Conservation (phyloP, 1,140 invertebrate species). For the Oryctes rhinoceros region DNA sequence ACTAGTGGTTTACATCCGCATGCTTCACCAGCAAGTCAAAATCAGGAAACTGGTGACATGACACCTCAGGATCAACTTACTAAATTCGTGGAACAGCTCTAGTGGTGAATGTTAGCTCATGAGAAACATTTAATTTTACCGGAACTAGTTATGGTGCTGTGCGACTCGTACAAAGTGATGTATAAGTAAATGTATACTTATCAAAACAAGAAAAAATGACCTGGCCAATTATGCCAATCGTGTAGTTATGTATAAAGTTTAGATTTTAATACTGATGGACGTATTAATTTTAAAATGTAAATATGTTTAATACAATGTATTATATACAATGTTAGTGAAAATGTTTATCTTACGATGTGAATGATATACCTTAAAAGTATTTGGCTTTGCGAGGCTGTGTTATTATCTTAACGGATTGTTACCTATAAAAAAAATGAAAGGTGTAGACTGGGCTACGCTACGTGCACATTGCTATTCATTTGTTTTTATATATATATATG, state of each 20-base stretch:
- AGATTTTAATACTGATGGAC: conserved; percentile 52
- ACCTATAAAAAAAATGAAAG: conserved; percentile 49
- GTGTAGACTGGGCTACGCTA: conserved; percentile 54
- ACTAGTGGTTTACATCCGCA: conserved; percentile 56
- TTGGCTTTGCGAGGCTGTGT: conserved; percentile 60
- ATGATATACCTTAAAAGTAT: conserved; percentile 58
- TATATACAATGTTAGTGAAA: conserved; percentile 57
- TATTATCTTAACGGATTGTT: conserved; percentile 59
- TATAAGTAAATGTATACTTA: conserved; percentile 41
- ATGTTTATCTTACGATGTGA: conserved; percentile 54
- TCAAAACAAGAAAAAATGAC: conserved; percentile 44
- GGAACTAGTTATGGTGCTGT: conserved; percentile 45
- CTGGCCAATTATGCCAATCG: conserved; percentile 41
- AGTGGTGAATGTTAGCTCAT: conserved; percentile 63
- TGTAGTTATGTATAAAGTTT: conserved; percentile 47
- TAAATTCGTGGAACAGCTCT: conserved; percentile 93
- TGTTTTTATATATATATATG: conserved; percentile 51
- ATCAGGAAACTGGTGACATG: conserved; percentile 67
- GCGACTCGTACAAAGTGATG: conserved; percentile 44
- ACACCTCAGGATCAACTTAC: conserved; percentile 91
- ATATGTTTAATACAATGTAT: conserved; percentile 57
- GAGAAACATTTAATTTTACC: conserved; percentile 31
- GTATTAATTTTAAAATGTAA: conserved; percentile 54
- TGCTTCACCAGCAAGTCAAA: conserved; percentile 54
- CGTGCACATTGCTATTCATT: conserved; percentile 53